phyloP scores from a whole-genome alignment of 2,113 vertebrate genomes.

The Nycticorax nycticorax region DNA sequence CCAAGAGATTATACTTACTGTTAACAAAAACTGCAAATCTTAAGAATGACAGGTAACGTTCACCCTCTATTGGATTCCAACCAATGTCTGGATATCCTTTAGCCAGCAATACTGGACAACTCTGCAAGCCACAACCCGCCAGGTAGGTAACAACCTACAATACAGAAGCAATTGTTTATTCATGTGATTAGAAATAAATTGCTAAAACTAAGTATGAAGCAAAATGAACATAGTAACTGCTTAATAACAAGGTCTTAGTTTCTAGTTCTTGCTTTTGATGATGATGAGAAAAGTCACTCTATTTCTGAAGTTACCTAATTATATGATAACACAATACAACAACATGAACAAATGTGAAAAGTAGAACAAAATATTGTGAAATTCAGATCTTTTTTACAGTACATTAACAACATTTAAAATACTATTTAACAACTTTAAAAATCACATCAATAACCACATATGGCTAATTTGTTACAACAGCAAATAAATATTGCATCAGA shows the following conservation, averaged over 20 bases:
- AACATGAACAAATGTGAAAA: too few species aligned
- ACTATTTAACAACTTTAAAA: too few species aligned
- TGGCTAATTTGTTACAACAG: neutral
- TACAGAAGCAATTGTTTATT: neutral
- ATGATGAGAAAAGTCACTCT: too few species aligned
- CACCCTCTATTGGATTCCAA: conserved; percentile 98
- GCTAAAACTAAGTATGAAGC: neutral
- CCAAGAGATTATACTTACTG: conserved; percentile 75
- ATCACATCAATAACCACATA: neutral
- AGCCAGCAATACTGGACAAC: conserved; percentile 91
- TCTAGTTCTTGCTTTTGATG: too few species aligned
- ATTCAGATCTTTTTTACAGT: too few species aligned
- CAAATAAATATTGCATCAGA: neutral
- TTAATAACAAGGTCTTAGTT: neutral
- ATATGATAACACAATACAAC: too few species aligned
- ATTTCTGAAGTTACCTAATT: too few species aligned
- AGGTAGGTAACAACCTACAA: conserved; percentile 94
- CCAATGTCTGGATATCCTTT: conserved; percentile 96
- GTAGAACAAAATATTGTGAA: too few species aligned
- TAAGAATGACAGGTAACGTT: conserved; percentile 95
- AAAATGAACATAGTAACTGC: neutral
- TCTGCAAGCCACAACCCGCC: conserved; percentile 95
- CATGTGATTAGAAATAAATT: neutral
- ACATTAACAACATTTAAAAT: too few species aligned
- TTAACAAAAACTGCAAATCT: conserved; percentile 98